A percentile compares a stretch with the other conserved stretches of the same genome.
Conservation (phyloP, 2,113 vertebrate genomes). For the Anolis sagrei region DNA sequence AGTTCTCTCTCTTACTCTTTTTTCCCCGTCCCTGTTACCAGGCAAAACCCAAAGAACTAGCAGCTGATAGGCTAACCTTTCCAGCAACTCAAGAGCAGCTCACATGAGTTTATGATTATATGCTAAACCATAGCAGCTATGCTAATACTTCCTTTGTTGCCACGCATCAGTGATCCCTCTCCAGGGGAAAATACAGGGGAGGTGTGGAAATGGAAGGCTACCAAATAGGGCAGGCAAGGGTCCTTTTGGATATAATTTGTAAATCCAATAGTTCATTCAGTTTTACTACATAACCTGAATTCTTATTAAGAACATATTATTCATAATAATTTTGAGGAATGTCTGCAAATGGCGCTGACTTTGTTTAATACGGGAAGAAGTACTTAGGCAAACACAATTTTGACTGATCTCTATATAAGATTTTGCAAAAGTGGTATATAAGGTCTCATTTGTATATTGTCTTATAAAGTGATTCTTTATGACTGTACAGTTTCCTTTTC, state of each 20-base stretch:
- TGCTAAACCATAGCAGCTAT: constrained; percentile 56
- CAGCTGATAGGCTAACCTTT: constrained; percentile 70
- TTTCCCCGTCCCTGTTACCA: constrained; percentile 72
- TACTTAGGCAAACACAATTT: neutral
- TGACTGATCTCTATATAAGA: neutral
- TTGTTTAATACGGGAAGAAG: neutral
- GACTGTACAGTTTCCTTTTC: accelerated
- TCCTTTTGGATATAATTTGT: accelerated
- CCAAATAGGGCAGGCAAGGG: neutral
- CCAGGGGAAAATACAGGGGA: neutral
- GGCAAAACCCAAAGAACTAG: constrained; percentile 71
- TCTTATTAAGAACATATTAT: neutral
- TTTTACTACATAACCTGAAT: neutral
- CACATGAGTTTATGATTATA: constrained; percentile 54
- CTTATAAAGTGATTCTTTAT: neutral
- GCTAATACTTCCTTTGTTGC: constrained; percentile 52
- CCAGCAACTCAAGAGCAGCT: constrained; percentile 64
- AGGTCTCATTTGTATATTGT: neutral
- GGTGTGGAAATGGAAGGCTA: constrained; percentile 1
- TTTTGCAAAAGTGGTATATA: neutral
- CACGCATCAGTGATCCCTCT: constrained; percentile 43
- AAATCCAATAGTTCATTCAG: neutral
- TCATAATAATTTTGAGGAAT: neutral
- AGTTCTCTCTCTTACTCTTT: neutral
- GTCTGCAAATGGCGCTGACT: neutral